Evolutionary conservation across 2,888 invertebrate genomes (phyloP), one percentile per base, ranked within the genome.

Genomic region (Sinhomidia bicolor): DNA sequence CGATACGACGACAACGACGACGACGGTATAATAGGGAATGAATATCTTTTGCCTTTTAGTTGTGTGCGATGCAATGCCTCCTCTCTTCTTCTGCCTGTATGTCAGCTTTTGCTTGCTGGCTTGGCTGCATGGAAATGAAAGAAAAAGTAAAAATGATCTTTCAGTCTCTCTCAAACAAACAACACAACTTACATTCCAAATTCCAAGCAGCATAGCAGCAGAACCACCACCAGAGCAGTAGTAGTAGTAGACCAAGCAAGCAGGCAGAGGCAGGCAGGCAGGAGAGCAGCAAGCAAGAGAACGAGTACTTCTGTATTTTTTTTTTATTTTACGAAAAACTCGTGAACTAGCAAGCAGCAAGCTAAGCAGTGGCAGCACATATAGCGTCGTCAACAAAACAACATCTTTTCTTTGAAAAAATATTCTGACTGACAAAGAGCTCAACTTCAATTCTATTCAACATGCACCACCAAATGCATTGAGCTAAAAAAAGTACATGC

Each of bases 341-440:
- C 14, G 23, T 20, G 57, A 57, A 23, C 9, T 7, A 23, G 7
- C 23, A 23, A 54, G n/a, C n/a, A 4, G n/a, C 17, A 54, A n/a
- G 1, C 14, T n/a, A 54, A 54, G 12, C 54, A 54, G 54, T 23
- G n/a, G 12, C 54, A 54, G 54, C 17, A 54, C 54, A 54, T 54
- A 17, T 54, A 65, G 32, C 65, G 10, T 60, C 36, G 7, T 36
- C 36, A 36, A 36, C 36, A 7, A 68, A 68, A 68, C 32, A 65
- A 32, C 41, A 68, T 68, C 68, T 68, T 41, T 9, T 41, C 68
- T 68, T 17, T n/a, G n/a, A 68, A 14, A 68, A 68, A n/a, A n/a
- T n/a, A 36, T 68, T 68, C 41, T 41, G 12, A 36, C 41, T 68
- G 41, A 68, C 36, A 68, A 65, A 68, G 36, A 68, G 68, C 68